Evolutionary conservation across 2,113 vertebrate genomes (phyloP), one percentile per base, ranked within the genome.

Genomic region (Ranitomeya imitator): DNA sequence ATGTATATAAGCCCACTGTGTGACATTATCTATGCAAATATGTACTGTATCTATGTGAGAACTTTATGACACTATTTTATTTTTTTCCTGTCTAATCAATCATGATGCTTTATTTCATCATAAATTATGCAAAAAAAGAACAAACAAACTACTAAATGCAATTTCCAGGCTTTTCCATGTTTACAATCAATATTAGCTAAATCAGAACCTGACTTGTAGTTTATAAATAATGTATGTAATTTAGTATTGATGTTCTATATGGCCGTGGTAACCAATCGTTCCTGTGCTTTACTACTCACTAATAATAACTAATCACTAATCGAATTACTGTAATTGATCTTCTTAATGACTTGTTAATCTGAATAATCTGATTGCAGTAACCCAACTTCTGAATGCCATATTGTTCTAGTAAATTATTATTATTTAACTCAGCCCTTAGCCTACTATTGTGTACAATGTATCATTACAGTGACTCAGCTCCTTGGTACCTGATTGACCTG

Each of bases 251-350:
- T 69, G 6, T 78, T 52, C 45, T 52, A 21, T 37, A 60, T 61
- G 13, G 31, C 79, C 31, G 18, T 61, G 79, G 23, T 21, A 81
- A 21, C 77, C 13, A 57, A 23, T 55, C 77, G 55, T 52, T 57
- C n/a, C 52, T 18, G 26, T 31, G 23, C 31, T 12, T 51, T 82
- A 65, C 21, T 82, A 65, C 51, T 82, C 31, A 21, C 59, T 12
- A 45, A 19, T 7, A 21, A n/a, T n/a, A n/a, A n/a, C n/a, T n/a
- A n/a, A n/a, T n/a, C n/a, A n/a, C n/a, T n/a, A n/a, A n/a, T 45
- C 51, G 60, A 63, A 45, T 82, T 51, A 82, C 31, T 31, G 80
- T 82, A 82, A 82, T 82, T 63, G 16, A 82, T 82, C 55, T 82
- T 65, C 18, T 63, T 21, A 82, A 65, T 54, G 74, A 52, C 71